phyloP scores from a whole-genome alignment of 2,797 vertebrate genomes.

The Vireo griseus region DNA sequence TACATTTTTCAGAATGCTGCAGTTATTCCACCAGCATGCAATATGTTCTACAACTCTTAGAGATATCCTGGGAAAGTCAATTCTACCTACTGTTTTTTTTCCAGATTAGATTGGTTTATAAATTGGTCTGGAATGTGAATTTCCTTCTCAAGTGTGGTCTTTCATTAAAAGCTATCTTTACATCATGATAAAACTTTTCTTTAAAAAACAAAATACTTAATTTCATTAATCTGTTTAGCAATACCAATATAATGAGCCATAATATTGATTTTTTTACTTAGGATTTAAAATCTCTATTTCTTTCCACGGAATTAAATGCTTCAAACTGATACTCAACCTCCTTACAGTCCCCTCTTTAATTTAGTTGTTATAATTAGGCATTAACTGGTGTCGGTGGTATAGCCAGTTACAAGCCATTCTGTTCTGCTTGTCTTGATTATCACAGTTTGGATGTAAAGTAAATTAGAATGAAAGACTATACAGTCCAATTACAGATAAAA shows the following conservation, averaged over 20 bases:
- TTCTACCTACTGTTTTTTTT: conserved; percentile 22
- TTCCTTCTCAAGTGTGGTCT: conserved; percentile 49
- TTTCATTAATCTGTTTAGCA: conserved; percentile 82
- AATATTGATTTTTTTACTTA: conserved; percentile 79
- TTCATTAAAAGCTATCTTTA: conserved; percentile 64
- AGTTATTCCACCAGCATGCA: neutral
- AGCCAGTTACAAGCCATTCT: conserved; percentile 98
- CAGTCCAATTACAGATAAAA: conserved; percentile 99
- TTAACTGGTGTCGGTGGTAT: conserved; percentile 99
- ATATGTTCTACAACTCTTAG: neutral
- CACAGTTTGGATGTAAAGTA: conserved; percentile 98
- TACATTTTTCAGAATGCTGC: neutral
- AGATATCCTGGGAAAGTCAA: conserved; percentile 36
- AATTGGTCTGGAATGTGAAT: conserved; percentile 63
- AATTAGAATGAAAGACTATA: conserved; percentile 99
- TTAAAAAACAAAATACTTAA: conserved; percentile 72
- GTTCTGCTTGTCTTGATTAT: conserved; percentile 99
- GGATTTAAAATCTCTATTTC: conserved; percentile 86
- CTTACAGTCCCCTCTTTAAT: conserved; percentile 94
- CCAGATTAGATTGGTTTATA: conserved; percentile 56
- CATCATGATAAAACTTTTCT: conserved; percentile 65
- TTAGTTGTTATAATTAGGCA: conserved; percentile 99
- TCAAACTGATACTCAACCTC: conserved; percentile 87
- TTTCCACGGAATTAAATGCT: conserved; percentile 92
- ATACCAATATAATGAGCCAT: conserved; percentile 81